These are phyloP conservation scores for Danaus chrysippus DNA, from an alignment of 2,888 invertebrate genomes.

Conservation along the genomic window DNA sequence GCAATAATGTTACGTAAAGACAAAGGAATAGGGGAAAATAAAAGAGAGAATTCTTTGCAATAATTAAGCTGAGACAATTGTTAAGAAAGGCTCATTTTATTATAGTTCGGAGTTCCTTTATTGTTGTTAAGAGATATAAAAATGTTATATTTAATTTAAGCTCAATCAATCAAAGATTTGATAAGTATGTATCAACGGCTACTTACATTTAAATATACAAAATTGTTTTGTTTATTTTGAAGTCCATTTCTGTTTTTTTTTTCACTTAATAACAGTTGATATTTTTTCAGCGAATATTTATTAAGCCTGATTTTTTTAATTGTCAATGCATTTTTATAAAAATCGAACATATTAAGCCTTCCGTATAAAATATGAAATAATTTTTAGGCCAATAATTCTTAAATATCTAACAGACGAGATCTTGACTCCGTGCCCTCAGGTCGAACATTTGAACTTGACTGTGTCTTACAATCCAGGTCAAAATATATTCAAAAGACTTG, in stretches of 20 bases:
- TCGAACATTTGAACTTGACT: slow-evolving; percentile 27
- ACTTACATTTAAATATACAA: too few relatives aligned
- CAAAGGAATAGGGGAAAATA: slow-evolving; percentile 22
- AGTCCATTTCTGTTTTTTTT: too few relatives aligned
- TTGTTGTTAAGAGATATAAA: slow-evolving; percentile 5
- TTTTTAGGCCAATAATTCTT: too few relatives aligned
- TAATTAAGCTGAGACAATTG: slow-evolving; percentile 26
- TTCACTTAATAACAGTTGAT: too few relatives aligned
- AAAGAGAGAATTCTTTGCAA: slow-evolving; percentile 22
- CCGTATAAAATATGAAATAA: too few relatives aligned
- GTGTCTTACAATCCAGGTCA: slow-evolving; percentile 23
- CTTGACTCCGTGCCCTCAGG: slow-evolving; percentile 24
- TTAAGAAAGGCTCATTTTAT: slow-evolving; percentile 12
- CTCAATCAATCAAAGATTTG: neutral
- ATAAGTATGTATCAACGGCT: neutral
- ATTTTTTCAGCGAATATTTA: too few relatives aligned
- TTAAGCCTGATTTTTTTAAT: too few relatives aligned
- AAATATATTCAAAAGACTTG: slow-evolving; percentile 16
- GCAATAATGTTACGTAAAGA: slow-evolving; percentile 22
- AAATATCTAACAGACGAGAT: slow-evolving; percentile 13
- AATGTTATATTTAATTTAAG: neutral
- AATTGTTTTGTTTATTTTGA: too few relatives aligned
- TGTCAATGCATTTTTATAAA: too few relatives aligned
- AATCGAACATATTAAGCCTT: too few relatives aligned
- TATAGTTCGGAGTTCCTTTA: slow-evolving; percentile 3